Evolutionary conservation across 1,140 invertebrate genomes (phyloP).

Genomic region (Zaprionus taronus): DNA sequence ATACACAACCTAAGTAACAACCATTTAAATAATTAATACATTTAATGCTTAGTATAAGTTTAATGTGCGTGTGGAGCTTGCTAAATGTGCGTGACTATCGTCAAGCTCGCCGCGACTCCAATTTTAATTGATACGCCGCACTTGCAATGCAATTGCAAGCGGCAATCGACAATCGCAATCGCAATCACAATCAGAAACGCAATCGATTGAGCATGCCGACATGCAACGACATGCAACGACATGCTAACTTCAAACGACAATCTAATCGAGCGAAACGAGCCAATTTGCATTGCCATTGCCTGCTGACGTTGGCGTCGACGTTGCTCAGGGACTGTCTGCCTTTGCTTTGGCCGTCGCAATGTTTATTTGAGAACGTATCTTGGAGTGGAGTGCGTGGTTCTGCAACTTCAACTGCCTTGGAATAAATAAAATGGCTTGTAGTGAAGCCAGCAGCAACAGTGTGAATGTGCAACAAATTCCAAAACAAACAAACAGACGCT

Average conservation of each 20-base stretch:
- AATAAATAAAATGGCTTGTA: constrained; percentile 65
- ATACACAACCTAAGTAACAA: background rate
- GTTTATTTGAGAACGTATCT: constrained; percentile 72
- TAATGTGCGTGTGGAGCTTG: background rate
- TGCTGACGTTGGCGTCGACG: background rate
- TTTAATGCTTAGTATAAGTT: background rate
- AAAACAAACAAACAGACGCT: constrained; percentile 56
- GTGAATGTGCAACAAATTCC: constrained; percentile 50
- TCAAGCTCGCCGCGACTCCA: background rate
- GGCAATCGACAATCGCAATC: constrained; percentile 13
- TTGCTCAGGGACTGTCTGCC: constrained; percentile 1
- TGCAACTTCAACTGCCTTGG: constrained; percentile 19
- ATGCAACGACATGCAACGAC: background rate
- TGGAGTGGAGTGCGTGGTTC: constrained; percentile 36
- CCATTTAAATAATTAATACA: background rate
- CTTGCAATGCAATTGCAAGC: constrained; percentile 19
- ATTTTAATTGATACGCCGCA: constrained; percentile 38
- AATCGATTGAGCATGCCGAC: constrained; percentile 48
- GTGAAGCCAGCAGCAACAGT: background rate
- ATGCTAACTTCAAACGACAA: constrained; percentile 7
- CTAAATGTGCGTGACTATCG: background rate
- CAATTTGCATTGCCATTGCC: constrained; percentile 46
- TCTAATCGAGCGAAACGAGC: constrained; percentile 32
- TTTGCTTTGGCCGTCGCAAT: constrained; percentile 5
- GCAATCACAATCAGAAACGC: background rate